Conservation (phyloP, 2,797 vertebrate species). For the Momotus momota region DNA sequence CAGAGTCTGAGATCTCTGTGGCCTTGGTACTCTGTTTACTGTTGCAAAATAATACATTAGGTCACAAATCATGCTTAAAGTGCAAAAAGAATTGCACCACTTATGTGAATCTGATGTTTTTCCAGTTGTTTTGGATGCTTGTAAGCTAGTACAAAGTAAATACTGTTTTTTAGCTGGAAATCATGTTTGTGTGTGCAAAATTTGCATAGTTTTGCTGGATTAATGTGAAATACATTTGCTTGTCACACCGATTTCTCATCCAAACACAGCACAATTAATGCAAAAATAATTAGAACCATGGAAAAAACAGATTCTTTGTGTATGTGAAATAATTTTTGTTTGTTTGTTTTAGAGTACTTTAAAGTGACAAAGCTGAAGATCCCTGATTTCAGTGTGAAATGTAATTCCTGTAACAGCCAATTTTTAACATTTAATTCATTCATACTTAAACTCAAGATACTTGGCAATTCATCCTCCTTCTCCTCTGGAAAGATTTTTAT, state of each 20-base stretch:
- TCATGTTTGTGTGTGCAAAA: neutral
- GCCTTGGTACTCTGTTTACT: constrained; percentile 7
- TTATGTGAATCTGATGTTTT: neutral
- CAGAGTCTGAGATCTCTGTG: neutral
- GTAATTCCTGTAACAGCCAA: neutral
- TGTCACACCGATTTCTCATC: neutral
- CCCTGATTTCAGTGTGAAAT: neutral
- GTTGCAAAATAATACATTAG: constrained; percentile 49
- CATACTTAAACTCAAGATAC: neutral
- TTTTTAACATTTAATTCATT: neutral
- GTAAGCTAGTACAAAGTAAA: neutral
- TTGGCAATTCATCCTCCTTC: neutral
- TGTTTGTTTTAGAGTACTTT: neutral
- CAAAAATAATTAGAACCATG: constrained; percentile 46
- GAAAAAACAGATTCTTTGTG: neutral
- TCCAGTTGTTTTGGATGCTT: neutral
- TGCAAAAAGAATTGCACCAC: neutral
- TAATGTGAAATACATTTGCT: constrained; percentile 33
- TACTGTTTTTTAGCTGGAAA: neutral
- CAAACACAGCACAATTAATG: constrained; percentile 51
- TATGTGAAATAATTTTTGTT: neutral
- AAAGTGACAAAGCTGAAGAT: neutral
- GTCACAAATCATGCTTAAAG: neutral
- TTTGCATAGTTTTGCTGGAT: constrained; percentile 28
- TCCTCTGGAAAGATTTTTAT: neutral